These are phyloP conservation scores for Scrobipalpa atriplicella DNA, from an alignment of 2,888 invertebrate genomes.

Conservation along the genomic window DNA sequence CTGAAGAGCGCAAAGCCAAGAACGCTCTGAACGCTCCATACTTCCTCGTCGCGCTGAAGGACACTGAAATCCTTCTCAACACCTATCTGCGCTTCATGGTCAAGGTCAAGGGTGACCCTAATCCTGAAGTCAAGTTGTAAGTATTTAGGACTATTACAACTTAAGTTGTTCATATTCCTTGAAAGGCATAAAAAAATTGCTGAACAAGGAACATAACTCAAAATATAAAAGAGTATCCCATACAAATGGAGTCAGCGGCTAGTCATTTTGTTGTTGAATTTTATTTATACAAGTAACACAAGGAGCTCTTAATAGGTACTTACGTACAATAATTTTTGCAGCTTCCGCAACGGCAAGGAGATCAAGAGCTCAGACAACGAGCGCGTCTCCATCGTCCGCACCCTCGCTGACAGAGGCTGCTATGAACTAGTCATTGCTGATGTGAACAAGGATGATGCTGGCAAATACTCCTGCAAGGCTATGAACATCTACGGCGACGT, in stretches of 20 bases:
- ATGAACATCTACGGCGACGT: slow-evolving; percentile 91
- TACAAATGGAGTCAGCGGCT: too few species aligned
- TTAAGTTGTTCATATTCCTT: too few species aligned
- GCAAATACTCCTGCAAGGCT: slow-evolving; percentile 92
- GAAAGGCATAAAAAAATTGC: too few species aligned
- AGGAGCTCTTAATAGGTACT: neutral
- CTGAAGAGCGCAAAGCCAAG: slow-evolving; percentile 87
- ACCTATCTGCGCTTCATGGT: slow-evolving; percentile 95
- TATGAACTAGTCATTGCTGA: slow-evolving; percentile 94
- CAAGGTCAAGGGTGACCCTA: slow-evolving; percentile 93
- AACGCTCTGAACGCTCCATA: slow-evolving; percentile 89
- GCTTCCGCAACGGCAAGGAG: slow-evolving; percentile 91
- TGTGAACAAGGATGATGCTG: slow-evolving; percentile 90
- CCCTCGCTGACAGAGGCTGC: slow-evolving; percentile 91
- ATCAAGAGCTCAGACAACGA: slow-evolving; percentile 86
- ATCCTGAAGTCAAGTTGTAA: slow-evolving; percentile 96
- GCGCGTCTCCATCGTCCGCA: slow-evolving; percentile 87
- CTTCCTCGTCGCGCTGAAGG: slow-evolving; percentile 92
- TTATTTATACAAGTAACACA: neutral
- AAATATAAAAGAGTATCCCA: too few species aligned
- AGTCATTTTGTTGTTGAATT: neutral
- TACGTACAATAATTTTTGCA: slow-evolving; percentile 54
- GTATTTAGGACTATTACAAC: too few species aligned
- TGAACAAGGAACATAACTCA: too few species aligned
- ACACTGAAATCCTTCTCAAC: slow-evolving; percentile 93